phyloP scores from a whole-genome alignment of 2,797 vertebrate genomes.

The Columba guinea region DNA sequence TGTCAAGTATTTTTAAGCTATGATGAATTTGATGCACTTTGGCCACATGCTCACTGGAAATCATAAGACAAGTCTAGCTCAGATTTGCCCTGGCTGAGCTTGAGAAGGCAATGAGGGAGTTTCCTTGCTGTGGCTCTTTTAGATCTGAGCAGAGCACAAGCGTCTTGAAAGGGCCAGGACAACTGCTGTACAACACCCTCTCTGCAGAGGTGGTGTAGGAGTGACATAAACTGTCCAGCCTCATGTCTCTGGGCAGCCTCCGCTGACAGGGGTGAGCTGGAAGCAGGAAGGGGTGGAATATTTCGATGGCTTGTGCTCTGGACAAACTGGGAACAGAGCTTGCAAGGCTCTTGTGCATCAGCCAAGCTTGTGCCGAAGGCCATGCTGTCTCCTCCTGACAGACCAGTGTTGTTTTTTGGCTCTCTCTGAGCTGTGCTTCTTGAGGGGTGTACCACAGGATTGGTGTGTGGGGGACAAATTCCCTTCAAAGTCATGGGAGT shows the following conservation, averaged over 20 bases:
- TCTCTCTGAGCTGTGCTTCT: not conserved
- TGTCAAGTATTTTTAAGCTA: conserved; percentile 28
- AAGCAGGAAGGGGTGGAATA: not conserved
- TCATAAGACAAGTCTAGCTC: not conserved
- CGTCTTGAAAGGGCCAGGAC: not conserved
- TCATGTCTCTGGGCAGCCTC: not conserved
- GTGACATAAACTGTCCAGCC: not conserved
- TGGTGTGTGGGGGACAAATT: not conserved
- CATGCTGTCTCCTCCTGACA: not conserved
- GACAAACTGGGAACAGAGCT: not conserved
- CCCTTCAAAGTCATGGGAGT: not conserved
- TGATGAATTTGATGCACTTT: not conserved
- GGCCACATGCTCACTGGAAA: not conserved
- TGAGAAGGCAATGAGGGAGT: not conserved
- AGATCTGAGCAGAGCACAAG: not conserved
- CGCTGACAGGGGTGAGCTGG: not conserved
- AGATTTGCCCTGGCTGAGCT: not conserved
- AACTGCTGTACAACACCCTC: not conserved
- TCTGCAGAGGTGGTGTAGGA: not conserved
- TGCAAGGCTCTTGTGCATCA: not conserved
- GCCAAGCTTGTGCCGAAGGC: not conserved
- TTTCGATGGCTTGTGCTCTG: not conserved
- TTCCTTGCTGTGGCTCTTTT: not conserved
- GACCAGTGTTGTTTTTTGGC: not conserved
- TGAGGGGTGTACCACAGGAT: not conserved